These are phyloP conservation scores for Numida meleagris DNA, from an alignment of 2,113 vertebrate genomes.

Conservation along the genomic window DNA sequence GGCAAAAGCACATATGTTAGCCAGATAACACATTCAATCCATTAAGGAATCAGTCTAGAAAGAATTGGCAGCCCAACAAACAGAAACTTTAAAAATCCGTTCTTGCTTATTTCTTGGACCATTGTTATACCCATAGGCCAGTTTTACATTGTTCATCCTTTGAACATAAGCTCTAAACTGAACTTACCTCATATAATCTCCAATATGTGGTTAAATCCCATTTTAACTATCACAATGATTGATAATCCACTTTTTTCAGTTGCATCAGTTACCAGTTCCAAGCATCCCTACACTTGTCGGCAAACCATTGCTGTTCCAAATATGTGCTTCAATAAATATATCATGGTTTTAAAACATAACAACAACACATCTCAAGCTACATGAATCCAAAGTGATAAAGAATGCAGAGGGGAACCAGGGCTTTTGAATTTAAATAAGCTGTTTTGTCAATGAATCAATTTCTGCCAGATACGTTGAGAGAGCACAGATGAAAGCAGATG, in stretches of 20 bases:
- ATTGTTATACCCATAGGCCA: neutral
- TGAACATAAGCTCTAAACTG: neutral
- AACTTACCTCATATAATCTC: neutral
- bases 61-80: neutral
- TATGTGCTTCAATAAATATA: conserved; percentile 3
- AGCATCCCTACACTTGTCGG: neutral
- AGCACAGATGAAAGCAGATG: neutral
- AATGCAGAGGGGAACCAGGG: neutral
- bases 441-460: conserved; percentile 56
- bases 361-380: neutral
- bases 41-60: neutral
- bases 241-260: neutral
- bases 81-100: neutral
- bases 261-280: neutral
- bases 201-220: neutral
- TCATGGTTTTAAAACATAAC: neutral
- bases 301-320: neutral
- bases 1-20: neutral
- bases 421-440: conserved; percentile 58
- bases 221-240: neutral
- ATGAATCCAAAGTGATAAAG: neutral
- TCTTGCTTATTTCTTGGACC: neutral
- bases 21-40: neutral
- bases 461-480: neutral
- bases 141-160: neutral